A percentile compares a stretch with the other conserved stretches of the same genome.
phyloP scores from a whole-genome alignment of 2,888 invertebrate species.

The Epirrhoe alternata region DNA sequence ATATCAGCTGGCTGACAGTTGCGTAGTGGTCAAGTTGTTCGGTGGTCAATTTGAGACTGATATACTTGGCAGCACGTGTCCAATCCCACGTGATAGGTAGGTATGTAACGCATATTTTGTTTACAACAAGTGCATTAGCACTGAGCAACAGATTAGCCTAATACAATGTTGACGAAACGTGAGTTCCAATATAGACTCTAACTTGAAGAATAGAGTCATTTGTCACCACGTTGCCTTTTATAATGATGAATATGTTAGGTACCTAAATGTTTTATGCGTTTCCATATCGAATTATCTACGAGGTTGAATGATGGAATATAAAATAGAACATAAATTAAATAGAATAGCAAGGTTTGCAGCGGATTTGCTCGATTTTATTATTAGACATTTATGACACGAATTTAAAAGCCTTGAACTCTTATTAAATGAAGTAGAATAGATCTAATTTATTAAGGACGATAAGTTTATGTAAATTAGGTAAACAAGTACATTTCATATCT shows the following conservation, averaged over 20 bases:
- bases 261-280: too few species aligned
- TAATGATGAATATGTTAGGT: too few species aligned
- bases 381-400: too few species aligned
- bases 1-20: not conserved
- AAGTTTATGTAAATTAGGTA: too few species aligned
- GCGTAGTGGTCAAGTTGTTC: too few species aligned
- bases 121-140: constrained; percentile 26
- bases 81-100: not conserved
- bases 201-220: not conserved
- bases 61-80: constrained; percentile 7
- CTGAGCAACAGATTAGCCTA: constrained; percentile 1
- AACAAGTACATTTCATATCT: too few species aligned
- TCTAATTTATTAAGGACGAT: too few species aligned
- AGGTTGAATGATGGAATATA: not conserved
- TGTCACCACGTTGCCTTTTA: not conserved
- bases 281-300: not conserved
- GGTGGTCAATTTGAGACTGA: too few species aligned
- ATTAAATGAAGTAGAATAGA: too few species aligned
- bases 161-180: constrained; percentile 22
- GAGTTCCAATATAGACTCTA: constrained; percentile 1
- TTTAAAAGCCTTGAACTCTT: too few species aligned
- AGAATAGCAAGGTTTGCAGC: too few species aligned
- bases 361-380: too few species aligned
- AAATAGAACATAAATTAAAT: not conserved
- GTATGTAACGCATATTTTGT: constrained; percentile 14